Evolutionary conservation across 2,888 invertebrate genomes (phyloP).

Genomic region (Caenorhabditis virilis): DNA sequence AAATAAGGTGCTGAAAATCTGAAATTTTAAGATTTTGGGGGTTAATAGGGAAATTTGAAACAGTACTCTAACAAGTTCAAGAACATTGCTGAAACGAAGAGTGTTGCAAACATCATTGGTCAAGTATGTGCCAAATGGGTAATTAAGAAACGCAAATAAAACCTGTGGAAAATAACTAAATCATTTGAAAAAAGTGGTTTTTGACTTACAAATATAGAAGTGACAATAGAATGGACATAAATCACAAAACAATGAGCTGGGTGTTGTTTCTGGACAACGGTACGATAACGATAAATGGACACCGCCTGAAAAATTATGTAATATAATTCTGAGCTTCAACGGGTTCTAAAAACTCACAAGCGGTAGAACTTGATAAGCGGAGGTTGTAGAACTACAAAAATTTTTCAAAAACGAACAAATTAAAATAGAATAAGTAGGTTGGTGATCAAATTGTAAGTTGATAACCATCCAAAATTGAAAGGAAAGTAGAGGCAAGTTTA

Average conservation of each 20-base stretch:
- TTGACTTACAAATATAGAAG: conserved; percentile 14
- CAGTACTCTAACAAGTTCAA: conserved; percentile 26
- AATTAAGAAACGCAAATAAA: conserved; percentile 27
- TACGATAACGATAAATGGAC: conserved; percentile 31
- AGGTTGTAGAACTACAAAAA: conserved; percentile 27
- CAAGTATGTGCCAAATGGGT: conserved; percentile 24
- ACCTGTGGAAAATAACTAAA: conserved; percentile 9
- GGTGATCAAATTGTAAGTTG: conserved; percentile 16
- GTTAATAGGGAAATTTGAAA: not conserved
- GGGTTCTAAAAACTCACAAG: conserved; percentile 27
- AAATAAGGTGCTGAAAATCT: conserved; percentile 25
- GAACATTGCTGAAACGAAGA: conserved; percentile 22
- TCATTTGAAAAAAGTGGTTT: not conserved
- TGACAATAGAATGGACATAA: conserved; percentile 13
- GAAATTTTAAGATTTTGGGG: conserved; percentile 1
- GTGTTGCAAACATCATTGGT: conserved; percentile 29
- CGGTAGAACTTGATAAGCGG: conserved; percentile 29
- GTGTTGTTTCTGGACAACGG: conserved; percentile 26
- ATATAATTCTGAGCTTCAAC: too few species aligned
- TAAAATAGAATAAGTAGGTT: conserved; percentile 23
- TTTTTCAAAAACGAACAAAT: conserved; percentile 28
- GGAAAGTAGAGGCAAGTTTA: conserved; percentile 21
- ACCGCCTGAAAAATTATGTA: conserved; percentile 33
- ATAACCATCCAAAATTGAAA: conserved; percentile 37
- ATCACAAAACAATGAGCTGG: conserved; percentile 19